Base-by-base conservation (phyloP, 1,140 invertebrate genomes). In the Drosophila yakuba region DNA sequence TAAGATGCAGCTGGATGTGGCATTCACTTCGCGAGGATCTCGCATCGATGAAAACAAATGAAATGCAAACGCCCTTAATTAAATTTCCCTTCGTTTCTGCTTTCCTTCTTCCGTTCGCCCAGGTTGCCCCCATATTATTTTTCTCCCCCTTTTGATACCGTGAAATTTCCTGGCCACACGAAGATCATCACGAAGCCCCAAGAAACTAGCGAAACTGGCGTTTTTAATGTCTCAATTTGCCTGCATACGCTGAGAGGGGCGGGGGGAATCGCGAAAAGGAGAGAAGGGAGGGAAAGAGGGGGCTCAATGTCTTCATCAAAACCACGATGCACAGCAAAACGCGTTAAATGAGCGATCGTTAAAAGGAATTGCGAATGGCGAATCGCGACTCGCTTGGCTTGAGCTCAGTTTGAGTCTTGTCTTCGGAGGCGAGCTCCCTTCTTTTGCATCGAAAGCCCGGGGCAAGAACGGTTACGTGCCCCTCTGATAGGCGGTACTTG, bases 341-440 rank as follows among this genome's bases (percentile, higher is more conserved):
- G 84, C 83, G 83, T 89, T 88, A 88, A 88, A 88, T 83, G 83
- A 80, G 83, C 84, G 84, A 88, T 88, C 83, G 83, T 88, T 86
- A 88, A 88, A 83, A 67, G 76, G 79, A 82, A 82, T 68, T 64
- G 82, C 74, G 62, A 32, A 32, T 32, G 7, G 36, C 36, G 36
- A 76, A 69, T 83, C 67, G 62, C 57, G 60, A 57, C 67, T 69
- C 63, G 74, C 74, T 74, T 74, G 57, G 69, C 38, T 50, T 77
- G 55, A 23, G 50, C 43, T 74, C 69, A 52, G 64, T 35, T 50
- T 77, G 55, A 23, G 50, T 45, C 50, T 64, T 67, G 73, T 66
- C 61, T 76, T 51, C 63, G 39, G 60, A 61, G 51, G 43, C 36
- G 48, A 17, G 61, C 74, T 66, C 72, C 73, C 62, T 76, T 67